Evolutionary conservation across 1,140 invertebrate species (phyloP).

Genomic region (Drosophila oshimai): DNA sequence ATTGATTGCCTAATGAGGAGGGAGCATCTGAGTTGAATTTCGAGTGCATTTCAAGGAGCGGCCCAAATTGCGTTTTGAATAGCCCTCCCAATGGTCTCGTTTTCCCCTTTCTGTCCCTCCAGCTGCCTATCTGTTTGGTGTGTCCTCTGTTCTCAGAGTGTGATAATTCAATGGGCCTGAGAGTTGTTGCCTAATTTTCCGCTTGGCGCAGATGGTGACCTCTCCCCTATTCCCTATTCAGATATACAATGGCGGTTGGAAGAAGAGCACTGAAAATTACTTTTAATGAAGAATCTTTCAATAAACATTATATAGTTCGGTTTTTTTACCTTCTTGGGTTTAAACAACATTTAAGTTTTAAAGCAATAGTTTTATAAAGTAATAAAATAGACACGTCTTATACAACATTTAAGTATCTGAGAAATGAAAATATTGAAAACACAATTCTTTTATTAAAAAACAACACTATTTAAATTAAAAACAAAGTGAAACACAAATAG

Average conservation of each 20-base stretch:
- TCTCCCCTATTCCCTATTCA: not conserved
- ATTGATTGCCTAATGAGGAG: slow-evolving; percentile 77
- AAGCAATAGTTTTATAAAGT: no score
- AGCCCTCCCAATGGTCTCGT: slow-evolving; percentile 20
- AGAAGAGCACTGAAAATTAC: not conserved
- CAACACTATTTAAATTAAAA: no score
- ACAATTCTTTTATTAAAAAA: no score
- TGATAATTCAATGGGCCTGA: slow-evolving; percentile 69
- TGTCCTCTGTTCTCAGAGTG: slow-evolving; percentile 39
- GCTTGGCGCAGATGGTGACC: slow-evolving; percentile 60
- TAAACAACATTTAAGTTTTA: no score
- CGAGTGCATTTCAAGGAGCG: slow-evolving; percentile 41
- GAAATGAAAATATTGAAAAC: no score
- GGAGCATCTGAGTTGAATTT: slow-evolving; percentile 9
- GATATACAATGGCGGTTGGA: not conserved
- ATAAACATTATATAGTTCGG: no score
- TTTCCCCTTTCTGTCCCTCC: not conserved
- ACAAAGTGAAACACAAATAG: no score
- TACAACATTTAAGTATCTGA: no score
- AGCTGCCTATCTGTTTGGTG: slow-evolving; percentile 1
- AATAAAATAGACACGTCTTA: no score
- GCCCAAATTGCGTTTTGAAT: slow-evolving; percentile 71
- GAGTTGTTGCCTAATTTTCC: slow-evolving; percentile 79
- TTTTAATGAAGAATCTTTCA: not conserved
- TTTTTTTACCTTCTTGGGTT: no score